phyloP scores from a whole-genome alignment of 2,888 invertebrate genomes.

The Caenorhabditis panamensis region DNA sequence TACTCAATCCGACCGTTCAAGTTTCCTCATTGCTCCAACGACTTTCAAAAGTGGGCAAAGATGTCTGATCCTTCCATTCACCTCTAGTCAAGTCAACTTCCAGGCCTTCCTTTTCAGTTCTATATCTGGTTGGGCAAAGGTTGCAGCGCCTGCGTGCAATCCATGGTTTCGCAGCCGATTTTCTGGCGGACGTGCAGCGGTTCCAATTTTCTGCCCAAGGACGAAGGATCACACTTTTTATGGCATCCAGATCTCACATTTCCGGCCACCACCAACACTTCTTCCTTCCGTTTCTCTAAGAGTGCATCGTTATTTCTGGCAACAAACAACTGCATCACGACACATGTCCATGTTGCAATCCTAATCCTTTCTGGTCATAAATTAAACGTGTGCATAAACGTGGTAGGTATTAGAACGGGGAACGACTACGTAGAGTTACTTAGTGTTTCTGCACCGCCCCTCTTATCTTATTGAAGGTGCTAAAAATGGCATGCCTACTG shows the following conservation, averaged over 20 bases:
- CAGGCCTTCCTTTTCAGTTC: too few species aligned
- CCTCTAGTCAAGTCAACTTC: too few species aligned
- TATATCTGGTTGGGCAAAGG: too few species aligned
- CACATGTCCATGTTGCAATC: slow-evolving; percentile 39
- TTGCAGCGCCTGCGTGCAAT: neutral
- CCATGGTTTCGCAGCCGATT: neutral
- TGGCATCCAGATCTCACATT: neutral
- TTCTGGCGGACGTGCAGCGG: neutral
- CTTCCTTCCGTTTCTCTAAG: slow-evolving; percentile 37
- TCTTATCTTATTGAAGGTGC: slow-evolving; percentile 18
- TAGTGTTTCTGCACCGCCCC: slow-evolving; percentile 42
- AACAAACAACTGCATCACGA: slow-evolving; percentile 28
- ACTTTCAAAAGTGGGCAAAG: too few species aligned
- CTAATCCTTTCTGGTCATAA: slow-evolving; percentile 39
- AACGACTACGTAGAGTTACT: slow-evolving; percentile 47
- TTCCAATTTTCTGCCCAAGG: neutral
- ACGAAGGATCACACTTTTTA: neutral
- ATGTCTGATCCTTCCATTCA: too few species aligned
- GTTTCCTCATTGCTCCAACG: too few species aligned
- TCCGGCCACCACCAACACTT: slow-evolving; percentile 12
- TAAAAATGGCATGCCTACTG: slow-evolving; percentile 32
- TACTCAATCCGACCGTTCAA: too few species aligned
- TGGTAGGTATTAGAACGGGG: slow-evolving; percentile 12
- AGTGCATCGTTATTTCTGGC: slow-evolving; percentile 44
- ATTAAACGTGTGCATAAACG: slow-evolving; percentile 15